phyloP scores from a whole-genome alignment of 1,140 invertebrate genomes.

The Oscheius sp. region DNA sequence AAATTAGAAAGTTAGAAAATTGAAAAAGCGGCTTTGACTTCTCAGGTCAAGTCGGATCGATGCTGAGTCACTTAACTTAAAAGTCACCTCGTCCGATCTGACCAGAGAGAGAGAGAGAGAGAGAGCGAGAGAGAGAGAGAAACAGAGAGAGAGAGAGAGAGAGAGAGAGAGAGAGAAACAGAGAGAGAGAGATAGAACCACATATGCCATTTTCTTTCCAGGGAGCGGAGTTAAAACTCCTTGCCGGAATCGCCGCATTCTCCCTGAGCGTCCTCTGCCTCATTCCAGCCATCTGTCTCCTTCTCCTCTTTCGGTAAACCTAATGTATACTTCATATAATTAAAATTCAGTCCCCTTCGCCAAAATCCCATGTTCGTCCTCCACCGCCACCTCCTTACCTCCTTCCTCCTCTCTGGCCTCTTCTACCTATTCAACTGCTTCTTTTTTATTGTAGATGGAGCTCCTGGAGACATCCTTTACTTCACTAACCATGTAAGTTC shows the following conservation, averaged over 20 bases:
- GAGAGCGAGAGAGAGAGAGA: too few species aligned
- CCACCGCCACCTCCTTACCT: slow-evolving; percentile 67
- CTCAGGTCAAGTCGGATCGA: too few species aligned
- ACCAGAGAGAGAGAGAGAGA: too few species aligned
- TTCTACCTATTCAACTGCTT: slow-evolving; percentile 60
- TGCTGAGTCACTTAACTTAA: too few species aligned
- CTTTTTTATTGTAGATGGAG: slow-evolving; percentile 62
- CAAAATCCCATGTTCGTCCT: slow-evolving; percentile 62
- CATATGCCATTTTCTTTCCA: slow-evolving; percentile 37
- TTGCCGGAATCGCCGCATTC: slow-evolving; percentile 56
- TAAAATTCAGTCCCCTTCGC: slow-evolving; percentile 43
- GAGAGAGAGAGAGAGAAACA: too few species aligned
- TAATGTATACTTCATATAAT: slow-evolving; percentile 60
- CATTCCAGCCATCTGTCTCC: slow-evolving; percentile 63
- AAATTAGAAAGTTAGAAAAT: too few species aligned
- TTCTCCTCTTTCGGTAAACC: slow-evolving; percentile 63
- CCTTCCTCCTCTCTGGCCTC: slow-evolving; percentile 64
- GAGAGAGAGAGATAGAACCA: too few species aligned
- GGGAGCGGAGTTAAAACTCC: slow-evolving; percentile 44
- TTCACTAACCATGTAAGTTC: slow-evolving; percentile 31
- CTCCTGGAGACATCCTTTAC: slow-evolving; percentile 30
- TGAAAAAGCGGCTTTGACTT: too few species aligned
- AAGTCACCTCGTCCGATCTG: too few species aligned
- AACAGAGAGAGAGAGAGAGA: too few species aligned
- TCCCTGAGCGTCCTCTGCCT: slow-evolving; percentile 62